A percentile compares a stretch with the other conserved stretches of the same genome.
Conservation (phyloP, 2,113 vertebrate genomes). For the Stomatorhinus ivindoensis region DNA sequence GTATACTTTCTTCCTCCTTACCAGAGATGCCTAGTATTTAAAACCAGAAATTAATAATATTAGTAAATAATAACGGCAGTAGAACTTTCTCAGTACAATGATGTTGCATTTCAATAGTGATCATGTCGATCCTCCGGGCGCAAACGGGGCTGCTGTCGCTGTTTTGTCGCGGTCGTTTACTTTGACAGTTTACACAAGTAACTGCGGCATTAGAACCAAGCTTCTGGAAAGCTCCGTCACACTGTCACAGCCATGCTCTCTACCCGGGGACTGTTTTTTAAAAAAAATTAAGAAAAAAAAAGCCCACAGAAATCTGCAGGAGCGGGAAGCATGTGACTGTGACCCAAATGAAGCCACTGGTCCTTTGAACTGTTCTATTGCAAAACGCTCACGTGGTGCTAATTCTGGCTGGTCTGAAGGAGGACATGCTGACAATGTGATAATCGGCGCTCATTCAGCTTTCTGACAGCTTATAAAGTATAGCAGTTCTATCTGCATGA, state of each 20-base stretch:
- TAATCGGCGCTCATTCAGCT: constrained; percentile 78
- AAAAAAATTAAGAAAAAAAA: neutral
- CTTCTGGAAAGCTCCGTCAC: neutral
- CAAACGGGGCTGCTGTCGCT: neutral
- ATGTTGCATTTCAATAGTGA: neutral
- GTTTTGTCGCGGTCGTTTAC: neutral
- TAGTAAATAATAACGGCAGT: neutral
- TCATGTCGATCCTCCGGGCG: neutral
- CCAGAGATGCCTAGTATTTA: constrained; percentile 27
- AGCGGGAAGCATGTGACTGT: constrained; percentile 76
- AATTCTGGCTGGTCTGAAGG: constrained; percentile 75
- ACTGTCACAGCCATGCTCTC: neutral
- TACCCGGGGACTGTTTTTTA: neutral
- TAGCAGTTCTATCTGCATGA: constrained; percentile 96
- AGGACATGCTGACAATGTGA: constrained; percentile 68
- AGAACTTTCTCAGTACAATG: neutral
- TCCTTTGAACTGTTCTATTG: constrained; percentile 77
- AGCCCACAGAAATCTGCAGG: constrained; percentile 39
- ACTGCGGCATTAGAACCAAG: constrained; percentile 2
- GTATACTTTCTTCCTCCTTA: constrained; percentile 28
- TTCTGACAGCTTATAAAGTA: constrained; percentile 81
- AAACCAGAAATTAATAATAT: neutral
- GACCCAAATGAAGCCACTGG: constrained; percentile 70
- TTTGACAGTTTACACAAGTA: neutral
- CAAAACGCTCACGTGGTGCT: constrained; percentile 90